phyloP scores from a whole-genome alignment of 1,140 invertebrate species.

The Sarcophaga bullata region DNA sequence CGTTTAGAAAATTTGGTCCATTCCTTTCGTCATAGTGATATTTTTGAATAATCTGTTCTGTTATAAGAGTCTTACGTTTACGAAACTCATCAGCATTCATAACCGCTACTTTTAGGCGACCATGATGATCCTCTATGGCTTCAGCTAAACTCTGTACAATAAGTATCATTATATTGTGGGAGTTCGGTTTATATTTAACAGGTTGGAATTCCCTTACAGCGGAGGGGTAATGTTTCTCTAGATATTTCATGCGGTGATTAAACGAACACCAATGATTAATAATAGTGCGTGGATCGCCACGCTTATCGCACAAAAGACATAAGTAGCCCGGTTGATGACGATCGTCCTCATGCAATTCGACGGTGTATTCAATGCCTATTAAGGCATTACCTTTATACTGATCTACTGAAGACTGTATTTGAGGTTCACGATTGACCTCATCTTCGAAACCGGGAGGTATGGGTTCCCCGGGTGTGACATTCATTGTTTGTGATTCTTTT shows the following conservation, averaged over 20 bases:
- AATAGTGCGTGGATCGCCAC: conserved; percentile 78
- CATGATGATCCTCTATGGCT: conserved; percentile 53
- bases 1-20: conserved; percentile 55
- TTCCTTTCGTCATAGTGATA: conserved; percentile 65
- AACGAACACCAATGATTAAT: conserved; percentile 79
- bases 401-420: conserved; percentile 71
- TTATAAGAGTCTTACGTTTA: conserved; percentile 54
- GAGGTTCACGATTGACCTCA: conserved; percentile 68
- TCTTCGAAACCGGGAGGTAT: conserved; percentile 78
- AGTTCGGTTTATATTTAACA: conserved; percentile 46
- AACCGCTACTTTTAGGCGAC: conserved; percentile 46
- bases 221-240: conserved; percentile 64
- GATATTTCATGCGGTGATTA: conserved; percentile 74
- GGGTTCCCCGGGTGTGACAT: conserved; percentile 73
- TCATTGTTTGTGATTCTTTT: conserved; percentile 49
- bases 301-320: conserved; percentile 80
- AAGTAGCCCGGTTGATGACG: conserved; percentile 74
- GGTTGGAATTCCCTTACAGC: conserved; percentile 48
- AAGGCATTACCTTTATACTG: conserved; percentile 66
- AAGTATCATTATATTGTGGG: conserved; percentile 43
- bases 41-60: conserved; percentile 65
- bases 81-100: conserved; percentile 52
- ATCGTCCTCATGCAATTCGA: conserved; percentile 75
- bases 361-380: conserved; percentile 76
- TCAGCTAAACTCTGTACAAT: conserved; percentile 48